phyloP scores from a whole-genome alignment of 1,140 invertebrate genomes.

The Aphelinus certus region DNA sequence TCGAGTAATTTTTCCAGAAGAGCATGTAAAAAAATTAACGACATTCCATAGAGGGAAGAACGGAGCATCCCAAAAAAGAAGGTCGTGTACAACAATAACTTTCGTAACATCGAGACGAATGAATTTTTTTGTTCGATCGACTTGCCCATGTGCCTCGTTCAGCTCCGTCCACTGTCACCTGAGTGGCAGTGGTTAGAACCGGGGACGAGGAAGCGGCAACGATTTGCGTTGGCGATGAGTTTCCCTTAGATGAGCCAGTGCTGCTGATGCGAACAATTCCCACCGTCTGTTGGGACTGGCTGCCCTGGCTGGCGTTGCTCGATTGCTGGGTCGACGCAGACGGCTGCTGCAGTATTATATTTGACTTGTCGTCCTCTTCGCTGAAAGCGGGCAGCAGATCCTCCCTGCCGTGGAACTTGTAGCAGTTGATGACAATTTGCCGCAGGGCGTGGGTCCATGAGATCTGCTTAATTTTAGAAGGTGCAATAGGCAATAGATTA shows the following conservation, averaged over 20 bases:
- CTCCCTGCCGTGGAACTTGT: slow-evolving; percentile 96
- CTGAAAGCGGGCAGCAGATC: slow-evolving; percentile 94
- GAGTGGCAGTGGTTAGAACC: slow-evolving; percentile 71
- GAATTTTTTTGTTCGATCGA: slow-evolving; percentile 32
- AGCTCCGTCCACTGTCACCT: slow-evolving; percentile 72
- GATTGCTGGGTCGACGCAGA: slow-evolving; percentile 54
- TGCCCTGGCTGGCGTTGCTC: slow-evolving; percentile 52
- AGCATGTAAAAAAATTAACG: neutral
- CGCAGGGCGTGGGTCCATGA: slow-evolving; percentile 98
- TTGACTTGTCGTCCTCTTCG: slow-evolving; percentile 86
- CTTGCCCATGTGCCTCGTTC: slow-evolving; percentile 41
- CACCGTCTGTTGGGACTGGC: slow-evolving; percentile 67
- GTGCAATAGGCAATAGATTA: slow-evolving; percentile 33
- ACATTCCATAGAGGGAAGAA: neutral
- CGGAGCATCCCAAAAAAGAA: neutral
- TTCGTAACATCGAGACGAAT: neutral
- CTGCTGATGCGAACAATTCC: slow-evolving; percentile 73
- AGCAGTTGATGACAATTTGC: slow-evolving; percentile 98
- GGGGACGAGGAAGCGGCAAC: slow-evolving; percentile 66
- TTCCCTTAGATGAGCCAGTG: slow-evolving; percentile 67
- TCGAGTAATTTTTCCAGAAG: slow-evolving; percentile 32
- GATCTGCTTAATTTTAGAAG: slow-evolving; percentile 72
- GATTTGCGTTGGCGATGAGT: slow-evolving; percentile 68
- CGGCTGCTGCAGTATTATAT: slow-evolving; percentile 59
- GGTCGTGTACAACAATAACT: neutral